These are phyloP conservation scores for Rachycentron canadum DNA, from an alignment of 2,797 vertebrate species.

Conservation along the genomic window DNA sequence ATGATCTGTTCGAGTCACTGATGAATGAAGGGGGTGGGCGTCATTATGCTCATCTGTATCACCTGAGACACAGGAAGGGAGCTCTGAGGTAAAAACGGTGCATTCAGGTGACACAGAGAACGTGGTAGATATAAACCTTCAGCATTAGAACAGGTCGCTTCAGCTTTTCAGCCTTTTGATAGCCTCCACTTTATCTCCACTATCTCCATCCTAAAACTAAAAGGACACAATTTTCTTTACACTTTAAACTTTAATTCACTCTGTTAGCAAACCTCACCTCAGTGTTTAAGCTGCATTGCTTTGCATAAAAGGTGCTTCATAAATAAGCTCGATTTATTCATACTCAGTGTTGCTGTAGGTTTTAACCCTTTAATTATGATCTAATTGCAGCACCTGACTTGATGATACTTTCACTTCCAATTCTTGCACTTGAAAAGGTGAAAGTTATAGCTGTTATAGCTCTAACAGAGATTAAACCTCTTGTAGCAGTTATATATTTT, in stretches of 20 bases:
- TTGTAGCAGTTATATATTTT: too few relatives aligned
- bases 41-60: slow-evolving; percentile 65
- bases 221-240: neutral
- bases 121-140: slow-evolving; percentile 5
- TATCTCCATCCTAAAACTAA: neutral
- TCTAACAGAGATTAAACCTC: too few relatives aligned
- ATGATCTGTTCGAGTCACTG: neutral
- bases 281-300: too few relatives aligned
- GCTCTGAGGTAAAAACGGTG: slow-evolving; percentile 18
- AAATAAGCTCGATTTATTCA: too few relatives aligned
- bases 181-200: neutral
- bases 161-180: neutral
- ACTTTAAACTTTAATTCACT: neutral
- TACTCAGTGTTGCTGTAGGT: too few relatives aligned
- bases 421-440: too few relatives aligned
- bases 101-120: slow-evolving; percentile 51
- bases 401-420: too few relatives aligned
- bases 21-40: neutral
- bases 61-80: slow-evolving; percentile 65
- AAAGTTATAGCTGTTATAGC: too few relatives aligned
- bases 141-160: neutral
- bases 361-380: too few relatives aligned
- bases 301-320: too few relatives aligned
- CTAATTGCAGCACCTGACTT: too few relatives aligned
- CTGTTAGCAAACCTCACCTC: neutral